Conservation (phyloP, 2,797 vertebrate genomes). For the Catamblyrhynchus diadema region DNA sequence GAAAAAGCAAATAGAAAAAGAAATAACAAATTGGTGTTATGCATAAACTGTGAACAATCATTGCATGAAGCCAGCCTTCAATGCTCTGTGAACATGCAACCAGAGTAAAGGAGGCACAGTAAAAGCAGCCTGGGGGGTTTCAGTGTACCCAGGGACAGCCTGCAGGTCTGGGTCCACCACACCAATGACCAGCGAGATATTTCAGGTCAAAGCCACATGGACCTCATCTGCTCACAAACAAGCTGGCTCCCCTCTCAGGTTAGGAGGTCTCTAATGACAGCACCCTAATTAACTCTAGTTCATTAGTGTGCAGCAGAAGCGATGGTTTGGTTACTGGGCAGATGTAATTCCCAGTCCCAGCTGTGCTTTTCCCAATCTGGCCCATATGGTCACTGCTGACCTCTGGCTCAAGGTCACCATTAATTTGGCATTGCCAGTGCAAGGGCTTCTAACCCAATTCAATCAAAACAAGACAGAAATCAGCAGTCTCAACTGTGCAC, state of each 20-base stretch:
- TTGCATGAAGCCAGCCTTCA: not conserved
- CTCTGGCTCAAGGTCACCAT: not conserved
- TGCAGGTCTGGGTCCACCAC: not conserved
- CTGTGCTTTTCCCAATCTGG: not conserved
- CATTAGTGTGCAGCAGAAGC: not conserved
- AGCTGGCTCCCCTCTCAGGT: not conserved
- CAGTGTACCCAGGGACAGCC: not conserved
- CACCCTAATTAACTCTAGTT: not conserved
- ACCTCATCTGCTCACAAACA: not conserved
- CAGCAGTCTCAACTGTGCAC: not conserved
- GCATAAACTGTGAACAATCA: not conserved
- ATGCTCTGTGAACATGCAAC: not conserved
- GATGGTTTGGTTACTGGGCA: not conserved
- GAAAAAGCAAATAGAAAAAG: no score
- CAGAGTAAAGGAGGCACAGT: not conserved
- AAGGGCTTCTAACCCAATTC: not conserved
- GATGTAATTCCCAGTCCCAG: not conserved
- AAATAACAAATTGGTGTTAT: not conserved
- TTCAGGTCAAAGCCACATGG: not conserved
- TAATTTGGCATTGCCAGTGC: not conserved
- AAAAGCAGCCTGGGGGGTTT: not conserved
- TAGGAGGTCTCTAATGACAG: not conserved
- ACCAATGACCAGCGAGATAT: rapidly evolving
- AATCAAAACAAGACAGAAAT: not conserved
- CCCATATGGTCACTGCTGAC: not conserved